Evolutionary conservation across 2,888 invertebrate genomes (phyloP), one percentile per base, ranked within the genome.

Genomic region (Drosophila tripunctata): DNA sequence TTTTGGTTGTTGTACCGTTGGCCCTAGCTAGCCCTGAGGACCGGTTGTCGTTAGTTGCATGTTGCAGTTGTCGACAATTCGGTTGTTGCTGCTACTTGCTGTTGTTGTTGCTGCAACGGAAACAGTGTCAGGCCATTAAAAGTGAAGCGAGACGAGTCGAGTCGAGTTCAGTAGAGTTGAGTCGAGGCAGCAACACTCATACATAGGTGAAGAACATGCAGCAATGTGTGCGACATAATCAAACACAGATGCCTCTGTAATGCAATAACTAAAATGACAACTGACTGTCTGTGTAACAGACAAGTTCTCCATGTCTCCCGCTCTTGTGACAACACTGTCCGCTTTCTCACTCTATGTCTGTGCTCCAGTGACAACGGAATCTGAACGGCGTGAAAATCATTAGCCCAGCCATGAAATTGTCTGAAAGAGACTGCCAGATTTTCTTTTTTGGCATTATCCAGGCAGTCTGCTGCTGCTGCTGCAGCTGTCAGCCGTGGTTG

Each of bases 111-210:
- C 45, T 78, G 84, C 61, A 83, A 63, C 79, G 85, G 85, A 87
- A 87, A 85, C 87, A 78, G 67, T 83, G 87, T 85, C 77, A 67
- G 67, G 72, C 85, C 86, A 87, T 87, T 87, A 87, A 83, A 78
- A 71, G 50, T 71, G 65, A 51, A 60, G 50, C 45, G 24, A 17
- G 33, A 6, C 10, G 31, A 12, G 22, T 10, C n/a, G 17, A 43
- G 14, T 12, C 22, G 15, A 47, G 15, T 22, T n/a, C n/a, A n/a
- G n/a, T n/a, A 22, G 35, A 21, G 19, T 22, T 12, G 27, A 38
- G 50, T 15, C 52, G 40, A 10, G 40, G n/a, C n/a, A 21, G 35
- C 24, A 43, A 30, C 65, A 63, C n/a, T 40, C 57, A 27, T 52
- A 60, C 48, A 58, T 85, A 75, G 74, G 56, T 74, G 15, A 8